These are phyloP conservation scores for Leucoma salicis DNA, from an alignment of 2,888 invertebrate species.

Conservation along the genomic window DNA sequence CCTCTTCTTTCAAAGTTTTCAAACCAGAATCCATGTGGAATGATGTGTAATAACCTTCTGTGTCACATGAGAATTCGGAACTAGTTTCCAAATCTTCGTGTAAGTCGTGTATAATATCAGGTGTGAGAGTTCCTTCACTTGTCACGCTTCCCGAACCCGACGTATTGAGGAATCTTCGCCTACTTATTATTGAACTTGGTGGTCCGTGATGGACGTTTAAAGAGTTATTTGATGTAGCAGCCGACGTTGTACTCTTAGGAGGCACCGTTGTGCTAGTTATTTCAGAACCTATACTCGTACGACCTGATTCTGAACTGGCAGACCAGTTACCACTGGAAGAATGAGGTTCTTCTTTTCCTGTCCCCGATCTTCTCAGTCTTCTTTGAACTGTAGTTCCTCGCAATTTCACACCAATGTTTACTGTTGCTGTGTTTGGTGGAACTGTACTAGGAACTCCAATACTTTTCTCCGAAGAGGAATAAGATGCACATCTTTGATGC, in stretches of 20 bases:
- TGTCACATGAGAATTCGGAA: slow-evolving; percentile 97
- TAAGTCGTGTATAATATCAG: slow-evolving; percentile 90
- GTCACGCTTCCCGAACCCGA: slow-evolving; percentile 92
- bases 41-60: slow-evolving; percentile 98
- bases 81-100: slow-evolving; percentile 93
- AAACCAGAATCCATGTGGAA: slow-evolving; percentile 98
- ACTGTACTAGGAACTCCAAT: slow-evolving; percentile 81
- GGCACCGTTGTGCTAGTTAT: slow-evolving; percentile 87
- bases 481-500: slow-evolving; percentile 90
- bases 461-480: slow-evolving; percentile 89
- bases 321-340: slow-evolving; percentile 98
- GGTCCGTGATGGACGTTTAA: slow-evolving; percentile 84
- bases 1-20: slow-evolving; percentile 90
- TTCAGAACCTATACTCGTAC: slow-evolving; percentile 93
- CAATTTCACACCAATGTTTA: slow-evolving; percentile 86
- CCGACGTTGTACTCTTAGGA: slow-evolving; percentile 86
- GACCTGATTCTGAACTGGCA: slow-evolving; percentile 93
- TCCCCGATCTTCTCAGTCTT: slow-evolving; percentile 85
- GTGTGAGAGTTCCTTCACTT: slow-evolving; percentile 92
- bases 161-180: slow-evolving; percentile 85
- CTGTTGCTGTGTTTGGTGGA: slow-evolving; percentile 76
- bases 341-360: slow-evolving; percentile 90
- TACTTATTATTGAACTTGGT: slow-evolving; percentile 86
- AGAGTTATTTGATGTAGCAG: slow-evolving; percentile 87
- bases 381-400: slow-evolving; percentile 88